Base-by-base conservation (phyloP, 2,113 vertebrate species). In the Vulpes vulpes region DNA sequence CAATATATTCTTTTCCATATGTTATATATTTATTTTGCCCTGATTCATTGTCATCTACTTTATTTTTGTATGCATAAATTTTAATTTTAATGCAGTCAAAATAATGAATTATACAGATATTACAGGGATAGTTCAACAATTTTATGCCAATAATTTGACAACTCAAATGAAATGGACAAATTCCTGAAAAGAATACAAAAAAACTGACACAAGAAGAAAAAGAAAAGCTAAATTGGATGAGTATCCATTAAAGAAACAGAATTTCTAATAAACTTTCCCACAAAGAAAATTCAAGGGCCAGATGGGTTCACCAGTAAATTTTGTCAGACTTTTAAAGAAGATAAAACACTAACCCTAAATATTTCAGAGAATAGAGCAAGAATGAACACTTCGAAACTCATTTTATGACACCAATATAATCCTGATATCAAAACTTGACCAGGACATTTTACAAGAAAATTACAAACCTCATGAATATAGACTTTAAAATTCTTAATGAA, bases 361-460 rank as follows among this genome's bases (percentile, higher is more conserved):
- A 71, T 86, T 91, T 94, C 73, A 94, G 73, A 43, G 62, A 96
- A 49, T 23, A 86, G 38, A 80, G 43, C 81, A 95, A 73, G n/a
- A 78, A 90, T n/a, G 59, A 86, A 57, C 22, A 53, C 78, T 89
- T 74, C 25, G 35, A 89, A 83, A 74, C 25, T 64, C 67, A 74
- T 80, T 55, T 30, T 64, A 90, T 22, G 25, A 82, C 15, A 5
- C n/a, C 38, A 95, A n/a, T 49, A 38, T 81, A 49, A 90, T 94
- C 43, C 49, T 84, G 49, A 49, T 76, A 84, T 35, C 87, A 90
- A 78, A 64, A 64, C 49, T 74, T 89, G 51, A 38, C 59, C 57
- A 73, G 30, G 6, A 85, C 17, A 65, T 74, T 83, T 53, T 86
- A 62, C 12, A 74, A 74, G 35, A 88, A 30, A 92, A 81, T 92